A percentile compares a stretch with the other conserved stretches of the same genome.
These are phyloP conservation scores for Paragorgia papillata DNA, from an alignment of 92 coral and sea anemone species.

Conservation along the genomic window DNA sequence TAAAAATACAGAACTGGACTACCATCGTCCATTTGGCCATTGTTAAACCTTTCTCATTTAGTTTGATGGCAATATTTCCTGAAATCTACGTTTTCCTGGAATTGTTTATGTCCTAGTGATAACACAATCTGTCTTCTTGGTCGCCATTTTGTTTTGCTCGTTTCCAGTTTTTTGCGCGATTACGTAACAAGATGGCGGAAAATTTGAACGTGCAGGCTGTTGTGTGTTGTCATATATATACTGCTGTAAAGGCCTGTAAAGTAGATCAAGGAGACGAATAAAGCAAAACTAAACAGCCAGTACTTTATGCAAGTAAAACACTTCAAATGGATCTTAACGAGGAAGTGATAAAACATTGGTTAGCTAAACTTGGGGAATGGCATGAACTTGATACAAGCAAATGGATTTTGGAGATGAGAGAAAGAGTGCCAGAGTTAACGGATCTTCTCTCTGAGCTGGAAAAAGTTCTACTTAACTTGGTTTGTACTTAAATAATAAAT, in stretches of 20 bases:
- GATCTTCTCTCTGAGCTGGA: conserved; percentile 56
- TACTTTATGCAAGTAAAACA: not conserved
- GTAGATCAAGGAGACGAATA: too few species aligned
- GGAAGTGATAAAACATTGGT: conserved; percentile 69
- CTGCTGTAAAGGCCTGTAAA: too few species aligned
- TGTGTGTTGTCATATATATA: too few species aligned
- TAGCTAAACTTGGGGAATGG: conserved; percentile 56
- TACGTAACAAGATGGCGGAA: not conserved
- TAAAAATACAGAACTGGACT: not conserved
- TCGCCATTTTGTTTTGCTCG: conserved; percentile 3
- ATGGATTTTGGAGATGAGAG: conserved; percentile 20
- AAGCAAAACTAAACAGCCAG: not conserved
- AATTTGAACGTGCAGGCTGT: conserved; percentile 3
- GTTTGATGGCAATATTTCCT: not conserved
- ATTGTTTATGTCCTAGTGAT: conserved; percentile 3
- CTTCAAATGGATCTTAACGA: conserved; percentile 64
- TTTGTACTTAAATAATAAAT: conserved; percentile 6
- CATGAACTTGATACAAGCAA: conserved; percentile 27
- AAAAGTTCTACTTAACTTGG: conserved; percentile 54
- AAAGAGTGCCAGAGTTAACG: conserved; percentile 44
- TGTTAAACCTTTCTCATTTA: conserved; percentile 22
- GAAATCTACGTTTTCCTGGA: conserved; percentile 1
- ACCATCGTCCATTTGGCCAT: not conserved
- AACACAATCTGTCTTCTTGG: conserved; percentile 13
- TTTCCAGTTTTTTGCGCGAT: not conserved